Evolutionary conservation across 2,888 invertebrate genomes (phyloP).

Genomic region (Hypsopygia costalis): DNA sequence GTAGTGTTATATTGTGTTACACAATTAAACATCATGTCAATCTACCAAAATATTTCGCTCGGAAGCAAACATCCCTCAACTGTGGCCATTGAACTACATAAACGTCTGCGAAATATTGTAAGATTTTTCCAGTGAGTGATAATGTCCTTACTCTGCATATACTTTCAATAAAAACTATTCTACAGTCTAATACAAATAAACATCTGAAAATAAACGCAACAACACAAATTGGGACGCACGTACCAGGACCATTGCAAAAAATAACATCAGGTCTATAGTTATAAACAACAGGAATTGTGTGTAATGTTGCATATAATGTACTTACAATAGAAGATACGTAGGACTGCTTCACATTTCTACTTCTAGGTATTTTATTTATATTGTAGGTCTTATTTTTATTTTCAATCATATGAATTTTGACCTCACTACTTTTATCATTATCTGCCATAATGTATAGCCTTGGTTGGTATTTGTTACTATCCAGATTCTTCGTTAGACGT

Average conservation of each 20-base stretch:
- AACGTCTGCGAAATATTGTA: conserved; percentile 90
- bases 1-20: no score
- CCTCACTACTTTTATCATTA: conserved; percentile 87
- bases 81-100: conserved; percentile 97
- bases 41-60: conserved; percentile 88
- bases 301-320: conserved; percentile 86
- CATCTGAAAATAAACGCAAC: conserved; percentile 87
- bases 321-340: conserved; percentile 89
- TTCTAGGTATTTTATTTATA: conserved; percentile 86
- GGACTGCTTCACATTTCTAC: conserved; percentile 93
- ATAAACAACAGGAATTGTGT: conserved; percentile 85
- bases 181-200: conserved; percentile 83
- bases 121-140: conserved; percentile 93
- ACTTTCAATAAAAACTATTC: conserved; percentile 96
- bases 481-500: conserved; percentile 83
- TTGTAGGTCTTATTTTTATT: conserved; percentile 50
- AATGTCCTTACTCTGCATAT: conserved; percentile 94
- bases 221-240: conserved; percentile 95
- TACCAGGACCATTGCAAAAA: conserved; percentile 97
- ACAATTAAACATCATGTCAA: conserved; percentile 66
- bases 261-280: conserved; percentile 88
- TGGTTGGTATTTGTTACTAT: conserved; percentile 84
- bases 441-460: conserved; percentile 89
- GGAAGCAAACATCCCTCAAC: conserved; percentile 83
- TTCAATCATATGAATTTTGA: conserved; percentile 82